Percentiles rank a stretch among this genome's conserved stretches.
These are phyloP conservation scores for Hemiprocne comata DNA, from an alignment of 2,113 vertebrate genomes.

Conservation along the genomic window DNA sequence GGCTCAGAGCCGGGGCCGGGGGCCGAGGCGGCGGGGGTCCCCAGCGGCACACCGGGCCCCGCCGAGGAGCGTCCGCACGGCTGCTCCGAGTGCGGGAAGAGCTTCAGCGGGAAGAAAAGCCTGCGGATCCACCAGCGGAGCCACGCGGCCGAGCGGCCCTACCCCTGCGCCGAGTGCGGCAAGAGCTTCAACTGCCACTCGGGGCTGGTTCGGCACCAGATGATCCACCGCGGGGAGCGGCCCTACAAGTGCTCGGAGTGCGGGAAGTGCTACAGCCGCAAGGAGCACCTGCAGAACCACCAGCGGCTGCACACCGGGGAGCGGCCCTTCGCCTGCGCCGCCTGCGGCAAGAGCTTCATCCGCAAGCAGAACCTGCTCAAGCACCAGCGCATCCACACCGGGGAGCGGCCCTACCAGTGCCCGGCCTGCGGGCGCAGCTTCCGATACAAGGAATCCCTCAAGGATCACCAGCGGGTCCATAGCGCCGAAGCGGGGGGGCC, in stretches of 20 bases:
- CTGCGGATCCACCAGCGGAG: slow-evolving; percentile 41
- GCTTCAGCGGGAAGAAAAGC: slow-evolving; percentile 71
- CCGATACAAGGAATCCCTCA: slow-evolving; percentile 70
- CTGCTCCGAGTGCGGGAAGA: slow-evolving; percentile 70
- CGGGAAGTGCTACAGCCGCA: slow-evolving; percentile 81
- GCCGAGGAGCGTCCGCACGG: slow-evolving; percentile 12
- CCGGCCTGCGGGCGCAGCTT: slow-evolving; percentile 68
- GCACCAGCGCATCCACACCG: slow-evolving; percentile 80
- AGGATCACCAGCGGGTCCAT: slow-evolving; percentile 63
- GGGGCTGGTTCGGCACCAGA: slow-evolving; percentile 78
- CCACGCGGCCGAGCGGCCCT: slow-evolving; percentile 66
- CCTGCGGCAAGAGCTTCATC: slow-evolving; percentile 75
- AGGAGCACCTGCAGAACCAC: slow-evolving; percentile 82
- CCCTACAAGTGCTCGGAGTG: slow-evolving; percentile 79
- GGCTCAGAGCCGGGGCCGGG: neutral
- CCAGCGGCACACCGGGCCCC: neutral
- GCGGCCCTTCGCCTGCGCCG: slow-evolving; percentile 80
- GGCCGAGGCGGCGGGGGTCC: neutral
- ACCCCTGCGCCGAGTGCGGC: slow-evolving; percentile 76
- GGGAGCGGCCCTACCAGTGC: slow-evolving; percentile 73
- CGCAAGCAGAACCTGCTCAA: slow-evolving; percentile 75
- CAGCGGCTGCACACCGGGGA: slow-evolving; percentile 81
- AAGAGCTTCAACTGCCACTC: slow-evolving; percentile 82
- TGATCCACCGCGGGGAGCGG: slow-evolving; percentile 75
- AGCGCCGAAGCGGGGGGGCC: neutral